Conservation (phyloP, 2,797 vertebrate genomes). For the Halcyon leucocephala region DNA sequence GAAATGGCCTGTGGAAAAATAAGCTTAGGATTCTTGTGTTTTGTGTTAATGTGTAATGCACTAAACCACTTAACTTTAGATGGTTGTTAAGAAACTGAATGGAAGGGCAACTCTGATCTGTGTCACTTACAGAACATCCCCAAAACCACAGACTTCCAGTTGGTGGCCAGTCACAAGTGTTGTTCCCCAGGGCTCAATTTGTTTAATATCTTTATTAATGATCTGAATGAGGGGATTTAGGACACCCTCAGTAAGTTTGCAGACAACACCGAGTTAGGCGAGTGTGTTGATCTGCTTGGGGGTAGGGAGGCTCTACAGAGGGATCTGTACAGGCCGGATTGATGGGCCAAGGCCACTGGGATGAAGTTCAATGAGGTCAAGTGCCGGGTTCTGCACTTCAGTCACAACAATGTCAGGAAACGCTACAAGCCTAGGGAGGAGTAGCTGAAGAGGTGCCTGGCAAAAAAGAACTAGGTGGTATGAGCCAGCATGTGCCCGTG, state of each 20-base stretch:
- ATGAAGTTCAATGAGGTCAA: background rate
- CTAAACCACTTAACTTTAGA: background rate
- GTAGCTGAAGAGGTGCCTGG: background rate
- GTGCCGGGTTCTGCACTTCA: background rate
- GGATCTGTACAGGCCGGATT: background rate
- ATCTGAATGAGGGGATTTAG: background rate
- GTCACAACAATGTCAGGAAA: background rate
- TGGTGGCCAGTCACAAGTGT: background rate
- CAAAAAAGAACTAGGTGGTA: background rate
- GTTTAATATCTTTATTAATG: background rate
- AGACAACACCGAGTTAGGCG: background rate
- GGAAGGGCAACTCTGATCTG: background rate
- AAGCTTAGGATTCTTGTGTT: background rate
- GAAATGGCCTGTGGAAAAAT: background rate
- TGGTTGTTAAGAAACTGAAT: background rate
- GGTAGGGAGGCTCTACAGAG: background rate
- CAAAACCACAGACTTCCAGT: background rate
- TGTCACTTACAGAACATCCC: background rate
- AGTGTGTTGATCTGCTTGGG: background rate
- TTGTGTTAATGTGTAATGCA: background rate
- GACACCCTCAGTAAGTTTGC: background rate
- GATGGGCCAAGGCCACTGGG: background rate
- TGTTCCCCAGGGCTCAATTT: background rate
- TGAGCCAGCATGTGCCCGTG: no score
- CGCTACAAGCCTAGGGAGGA: background rate